Evolutionary conservation across 2,113 vertebrate species (phyloP).

Genomic region (Sinocyclocheilus anshuiensis): DNA sequence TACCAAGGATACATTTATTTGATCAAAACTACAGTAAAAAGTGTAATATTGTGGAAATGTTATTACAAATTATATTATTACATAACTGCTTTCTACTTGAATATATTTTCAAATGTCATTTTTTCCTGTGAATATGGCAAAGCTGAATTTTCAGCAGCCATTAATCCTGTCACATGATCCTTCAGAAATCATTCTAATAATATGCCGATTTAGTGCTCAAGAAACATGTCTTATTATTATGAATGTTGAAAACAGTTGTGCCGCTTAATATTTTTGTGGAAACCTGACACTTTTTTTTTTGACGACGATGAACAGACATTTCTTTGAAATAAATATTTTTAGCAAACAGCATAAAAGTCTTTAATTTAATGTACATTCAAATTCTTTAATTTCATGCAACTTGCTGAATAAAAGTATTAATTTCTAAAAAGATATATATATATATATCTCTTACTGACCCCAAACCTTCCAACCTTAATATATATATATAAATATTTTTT

Average conservation of each 20-base stretch:
- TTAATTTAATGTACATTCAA: too few species aligned
- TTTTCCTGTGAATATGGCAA: not conserved
- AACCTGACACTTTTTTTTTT: not conserved
- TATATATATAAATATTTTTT: not conserved
- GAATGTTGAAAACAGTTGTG: not conserved
- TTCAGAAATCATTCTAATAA: conserved; percentile 3
- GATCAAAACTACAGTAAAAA: not conserved
- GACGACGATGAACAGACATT: not conserved
- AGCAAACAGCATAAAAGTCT: too few species aligned
- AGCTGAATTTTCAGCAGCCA: not conserved
- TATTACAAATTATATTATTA: not conserved
- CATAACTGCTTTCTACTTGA: not conserved
- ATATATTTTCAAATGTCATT: too few species aligned
- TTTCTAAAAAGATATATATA: not conserved
- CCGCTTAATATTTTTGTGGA: not conserved
- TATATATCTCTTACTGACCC: not conserved
- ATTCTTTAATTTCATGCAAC: too few species aligned
- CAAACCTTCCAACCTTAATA: not conserved
- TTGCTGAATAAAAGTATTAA: not conserved
- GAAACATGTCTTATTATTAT: not conserved
- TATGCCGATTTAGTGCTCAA: not conserved
- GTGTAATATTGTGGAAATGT: not conserved
- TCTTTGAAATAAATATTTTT: not conserved
- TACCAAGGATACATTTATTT: not conserved
- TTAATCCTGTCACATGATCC: not conserved